Base-by-base conservation (phyloP, 1,140 invertebrate species). In the Euura saliciscinereae region DNA sequence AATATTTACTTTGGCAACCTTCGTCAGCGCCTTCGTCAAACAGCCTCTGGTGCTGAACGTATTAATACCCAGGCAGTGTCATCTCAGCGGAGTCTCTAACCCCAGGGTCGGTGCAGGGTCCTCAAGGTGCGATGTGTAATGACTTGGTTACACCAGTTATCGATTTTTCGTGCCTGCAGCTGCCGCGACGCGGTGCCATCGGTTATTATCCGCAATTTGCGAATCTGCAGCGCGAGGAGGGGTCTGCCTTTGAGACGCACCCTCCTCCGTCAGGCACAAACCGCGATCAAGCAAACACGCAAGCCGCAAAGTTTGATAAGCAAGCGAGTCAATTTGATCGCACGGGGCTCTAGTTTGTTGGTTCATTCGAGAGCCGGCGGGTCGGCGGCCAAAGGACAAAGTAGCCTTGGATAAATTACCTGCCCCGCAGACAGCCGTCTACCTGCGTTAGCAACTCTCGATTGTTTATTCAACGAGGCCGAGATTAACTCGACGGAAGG, bases 141-240 rank as follows among this genome's bases (percentile, higher is more conserved):
- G 28, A 28, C 28, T 28, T 28, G 28, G 28, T 28, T 28, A 28
- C 28, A 28, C 28, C 28, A 28, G 28, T 28, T 28, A 28, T 28
- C 28, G 28, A 28, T 28, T 28, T 28, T 28, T 28, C 28, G 28
- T 28, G 28, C 28, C 28, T 28, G 28, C 28, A 28, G 28, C 76
- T 69, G 77, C 75, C 74, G 73, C 77, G 77, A 77, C 75, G 74
- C 75, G 74, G 75, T 73, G 76, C 76, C 75, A 74, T 72, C 74
- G 74, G 72, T 76, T 28, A 28, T 28, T 28, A 28, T 28, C 51
- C 13, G 51, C 51, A 59, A n/a, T 59, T 4, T 6, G 6, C 8
- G 3, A 11, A 8, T 59, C 8, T 59, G 51, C 8, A 59, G 28
- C 28, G 28, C 28, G 28, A 59, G 13, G 3, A 3, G 13, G 51